A percentile compares a stretch with the other conserved stretches of the same genome.
Conservation (phyloP, 2,888 invertebrate genomes). For the Hypomecis punctinalis region DNA sequence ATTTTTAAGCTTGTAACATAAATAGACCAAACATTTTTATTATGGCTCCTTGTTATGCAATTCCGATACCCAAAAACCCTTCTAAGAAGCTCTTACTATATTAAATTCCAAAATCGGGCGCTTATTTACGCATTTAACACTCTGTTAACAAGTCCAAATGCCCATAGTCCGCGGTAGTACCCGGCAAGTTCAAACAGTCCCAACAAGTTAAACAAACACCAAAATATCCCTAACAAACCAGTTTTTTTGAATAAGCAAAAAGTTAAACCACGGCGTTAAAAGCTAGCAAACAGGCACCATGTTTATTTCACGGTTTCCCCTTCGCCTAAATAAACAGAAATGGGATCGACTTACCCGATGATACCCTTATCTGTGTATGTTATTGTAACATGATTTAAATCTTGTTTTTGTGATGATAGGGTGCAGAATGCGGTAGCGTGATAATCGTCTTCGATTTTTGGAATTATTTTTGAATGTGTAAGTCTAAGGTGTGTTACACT, state of each 20-base stretch:
- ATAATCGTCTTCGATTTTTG: conserved; percentile 1
- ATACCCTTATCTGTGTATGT: conserved; percentile 29
- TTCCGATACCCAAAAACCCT: too few relatives aligned
- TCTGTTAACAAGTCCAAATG: conserved; percentile 12
- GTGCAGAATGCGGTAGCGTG: conserved; percentile 8
- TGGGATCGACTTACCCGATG: conserved; percentile 46
- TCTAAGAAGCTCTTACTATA: conserved; percentile 8
- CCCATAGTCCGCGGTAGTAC: conserved; percentile 8
- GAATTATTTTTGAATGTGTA: conserved; percentile 10
- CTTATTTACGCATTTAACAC: conserved; percentile 18
- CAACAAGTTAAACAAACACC: conserved; percentile 19
- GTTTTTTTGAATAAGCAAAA: conserved; percentile 34
- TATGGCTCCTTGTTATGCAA: too few relatives aligned
- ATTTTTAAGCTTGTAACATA: too few relatives aligned
- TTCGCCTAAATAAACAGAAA: conserved; percentile 47
- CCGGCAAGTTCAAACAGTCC: conserved; percentile 20
- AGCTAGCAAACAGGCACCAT: conserved; percentile 39
- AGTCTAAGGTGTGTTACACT: conserved; percentile 5
- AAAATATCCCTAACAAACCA: conserved; percentile 31
- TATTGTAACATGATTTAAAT: conserved; percentile 6
- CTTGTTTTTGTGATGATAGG: background rate
- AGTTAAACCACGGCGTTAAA: conserved; percentile 35
- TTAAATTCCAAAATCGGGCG: conserved; percentile 8
- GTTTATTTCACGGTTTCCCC: conserved; percentile 40
- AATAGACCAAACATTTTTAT: too few relatives aligned